Evolutionary conservation across 2,888 invertebrate species (phyloP).

Genomic region (Schizaphis graminum): DNA sequence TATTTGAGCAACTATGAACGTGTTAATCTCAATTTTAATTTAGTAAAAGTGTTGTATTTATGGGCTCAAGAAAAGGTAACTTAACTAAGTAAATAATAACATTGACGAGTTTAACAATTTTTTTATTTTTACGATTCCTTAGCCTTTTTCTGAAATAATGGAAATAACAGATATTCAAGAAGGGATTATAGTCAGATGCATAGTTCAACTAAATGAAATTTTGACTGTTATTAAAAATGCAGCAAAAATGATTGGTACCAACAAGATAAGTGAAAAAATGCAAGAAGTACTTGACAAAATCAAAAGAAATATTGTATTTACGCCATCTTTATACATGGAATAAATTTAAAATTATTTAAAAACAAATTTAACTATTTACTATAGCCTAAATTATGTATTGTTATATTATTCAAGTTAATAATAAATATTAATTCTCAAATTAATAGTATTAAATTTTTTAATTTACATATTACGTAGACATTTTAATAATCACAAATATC

Average conservation of each 20-base stretch:
- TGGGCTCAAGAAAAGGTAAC: slow-evolving; percentile 91
- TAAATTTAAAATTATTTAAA: slow-evolving; percentile 16
- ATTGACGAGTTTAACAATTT: not conserved
- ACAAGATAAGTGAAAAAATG: slow-evolving; percentile 92
- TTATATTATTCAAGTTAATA: not conserved
- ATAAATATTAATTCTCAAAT: not conserved
- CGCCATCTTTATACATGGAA: slow-evolving; percentile 89
- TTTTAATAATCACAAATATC: not conserved
- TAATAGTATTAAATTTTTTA: not conserved
- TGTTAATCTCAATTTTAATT: slow-evolving; percentile 85
- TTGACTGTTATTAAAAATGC: slow-evolving; percentile 92
- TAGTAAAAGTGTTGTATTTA: slow-evolving; percentile 94
- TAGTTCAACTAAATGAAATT: slow-evolving; percentile 95
- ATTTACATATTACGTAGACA: not conserved
- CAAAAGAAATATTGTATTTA: slow-evolving; percentile 97
- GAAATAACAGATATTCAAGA: slow-evolving; percentile 92
- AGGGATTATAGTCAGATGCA: slow-evolving; percentile 96
- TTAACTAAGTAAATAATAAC: slow-evolving; percentile 41
- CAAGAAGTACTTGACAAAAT: slow-evolving; percentile 93
- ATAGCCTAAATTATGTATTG: not conserved
- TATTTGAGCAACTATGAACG: slow-evolving; percentile 71
- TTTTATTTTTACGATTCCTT: not conserved
- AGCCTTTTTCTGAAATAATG: slow-evolving; percentile 91
- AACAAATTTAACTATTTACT: not conserved
- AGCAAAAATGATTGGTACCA: slow-evolving; percentile 93